These are phyloP conservation scores for Euphydryas editha DNA, from an alignment of 2,888 invertebrate genomes.

Conservation along the genomic window DNA sequence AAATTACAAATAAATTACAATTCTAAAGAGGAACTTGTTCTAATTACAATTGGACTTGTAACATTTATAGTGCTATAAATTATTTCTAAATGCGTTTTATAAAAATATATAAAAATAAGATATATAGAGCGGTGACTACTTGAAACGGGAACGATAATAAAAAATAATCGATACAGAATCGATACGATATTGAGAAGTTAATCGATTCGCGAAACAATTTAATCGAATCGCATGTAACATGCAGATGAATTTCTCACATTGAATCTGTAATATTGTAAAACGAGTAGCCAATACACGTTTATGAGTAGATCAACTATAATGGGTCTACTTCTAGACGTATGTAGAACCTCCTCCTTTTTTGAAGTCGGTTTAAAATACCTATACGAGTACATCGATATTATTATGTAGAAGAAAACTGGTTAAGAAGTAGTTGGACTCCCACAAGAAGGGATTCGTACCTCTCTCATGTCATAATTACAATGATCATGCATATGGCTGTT, in stretches of 20 bases:
- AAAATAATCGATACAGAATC: constrained; percentile 71
- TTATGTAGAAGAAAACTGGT: too few species aligned
- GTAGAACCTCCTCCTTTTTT: too few species aligned
- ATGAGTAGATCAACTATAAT: neutral
- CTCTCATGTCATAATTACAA: too few species aligned
- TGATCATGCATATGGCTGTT: too few species aligned
- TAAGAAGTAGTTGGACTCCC: too few species aligned
- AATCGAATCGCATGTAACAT: constrained; percentile 66
- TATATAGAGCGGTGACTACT: constrained; percentile 62
- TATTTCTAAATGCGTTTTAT: constrained; percentile 34
- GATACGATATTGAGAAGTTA: constrained; percentile 69
- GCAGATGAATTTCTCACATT: constrained; percentile 67
- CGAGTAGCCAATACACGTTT: neutral
- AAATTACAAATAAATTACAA: neutral
- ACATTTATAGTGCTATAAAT: constrained; percentile 1
- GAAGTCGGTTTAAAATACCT: too few species aligned
- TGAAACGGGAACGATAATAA: constrained; percentile 60
- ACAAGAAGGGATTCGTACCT: too few species aligned
- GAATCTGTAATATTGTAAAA: constrained; percentile 33
- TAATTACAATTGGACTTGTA: constrained; percentile 3
- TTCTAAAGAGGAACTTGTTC: neutral
- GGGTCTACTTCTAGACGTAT: neutral
- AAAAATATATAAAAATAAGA: constrained; percentile 56
- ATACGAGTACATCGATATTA: too few species aligned
- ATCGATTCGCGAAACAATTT: constrained; percentile 80